Base-by-base conservation (phyloP, 1,140 invertebrate genomes). In the Venturia canescens region DNA sequence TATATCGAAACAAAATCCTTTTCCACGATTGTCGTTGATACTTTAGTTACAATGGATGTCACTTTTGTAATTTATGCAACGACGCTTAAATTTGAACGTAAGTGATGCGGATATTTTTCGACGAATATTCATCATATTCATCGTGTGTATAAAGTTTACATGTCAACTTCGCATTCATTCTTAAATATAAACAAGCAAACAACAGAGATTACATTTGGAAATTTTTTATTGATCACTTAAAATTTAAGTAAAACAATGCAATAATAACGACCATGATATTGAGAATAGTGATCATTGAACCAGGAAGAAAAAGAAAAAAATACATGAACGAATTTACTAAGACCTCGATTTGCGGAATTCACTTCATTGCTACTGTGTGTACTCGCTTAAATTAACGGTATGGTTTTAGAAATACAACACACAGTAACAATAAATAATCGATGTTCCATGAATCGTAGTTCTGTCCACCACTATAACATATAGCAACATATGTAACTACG, bases 1-100 rank as follows among this genome's bases (percentile, higher is more conserved):
- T 69, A 96, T 99, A 57, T 99, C 98, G 84, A 99, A 99, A 92
- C 96, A 98, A 88, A 98, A 98, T 93, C 96, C 98, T 18, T 99
- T 99, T 91, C 98, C 98, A 23, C 91, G 93, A 38, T 89, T 97
- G 50, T 92, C 91, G 9, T 88, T 89, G 0, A 89, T 91, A 84
- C 78, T 78, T 26, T 89, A 84, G 38, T 44, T 6, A 44, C 11
- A 1, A 9, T 44, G 11, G 13, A 6, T 3, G 5, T 44, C 13
- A 44, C 13, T 1, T 5, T 23, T 57, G 18, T 23, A 5, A 11
- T 44, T 44, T 44, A 5, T 44, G 38, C 38, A 44, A 44, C 2
- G 38, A 44, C 38, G 38, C 7, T 44, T 11, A 44, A 9, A 9
- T 44, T 6, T 44, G 7, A 11, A 13, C 13, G 38, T 11, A 9